Conservation (phyloP, 2,797 vertebrate species). For the Anableps anableps region DNA sequence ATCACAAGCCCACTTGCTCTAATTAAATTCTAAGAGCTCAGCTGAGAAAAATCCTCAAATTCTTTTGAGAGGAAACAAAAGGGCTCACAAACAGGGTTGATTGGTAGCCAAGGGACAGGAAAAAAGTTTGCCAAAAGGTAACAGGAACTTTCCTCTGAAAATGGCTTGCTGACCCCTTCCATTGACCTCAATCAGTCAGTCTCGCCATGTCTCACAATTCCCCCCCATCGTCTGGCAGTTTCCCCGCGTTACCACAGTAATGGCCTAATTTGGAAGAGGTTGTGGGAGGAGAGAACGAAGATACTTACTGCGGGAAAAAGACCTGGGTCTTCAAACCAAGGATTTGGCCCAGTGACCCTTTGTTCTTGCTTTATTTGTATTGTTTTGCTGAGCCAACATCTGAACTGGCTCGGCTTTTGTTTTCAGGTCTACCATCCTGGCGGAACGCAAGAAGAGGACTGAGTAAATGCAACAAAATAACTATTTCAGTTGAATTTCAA, state of each 20-base stretch:
- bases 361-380: slow-evolving; percentile 57
- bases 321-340: slow-evolving; percentile 51
- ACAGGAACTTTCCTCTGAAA: slow-evolving; percentile 67
- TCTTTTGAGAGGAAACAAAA: slow-evolving; percentile 42
- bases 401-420: slow-evolving; percentile 56
- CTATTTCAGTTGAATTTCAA: neutral
- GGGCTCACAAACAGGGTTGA: slow-evolving; percentile 56
- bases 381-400: slow-evolving; percentile 43
- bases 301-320: slow-evolving; percentile 42
- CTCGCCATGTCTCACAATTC: slow-evolving; percentile 41
- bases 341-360: slow-evolving; percentile 50
- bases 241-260: slow-evolving; percentile 56
- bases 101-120: slow-evolving; percentile 69
- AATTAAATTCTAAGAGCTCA: slow-evolving; percentile 64
- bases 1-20: slow-evolving; percentile 49
- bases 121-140: slow-evolving; percentile 71
- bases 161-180: slow-evolving; percentile 64
- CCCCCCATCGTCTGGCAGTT: slow-evolving; percentile 58
- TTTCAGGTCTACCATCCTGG: slow-evolving; percentile 35
- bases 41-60: slow-evolving; percentile 35
- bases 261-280: slow-evolving; percentile 65
- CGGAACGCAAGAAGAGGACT: slow-evolving; percentile 31
- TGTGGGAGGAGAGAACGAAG: slow-evolving; percentile 48
- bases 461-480: slow-evolving; percentile 27
- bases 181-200: slow-evolving; percentile 72